Base-by-base conservation (phyloP, 2,888 invertebrate species). In the Meteorus cinctellus region DNA sequence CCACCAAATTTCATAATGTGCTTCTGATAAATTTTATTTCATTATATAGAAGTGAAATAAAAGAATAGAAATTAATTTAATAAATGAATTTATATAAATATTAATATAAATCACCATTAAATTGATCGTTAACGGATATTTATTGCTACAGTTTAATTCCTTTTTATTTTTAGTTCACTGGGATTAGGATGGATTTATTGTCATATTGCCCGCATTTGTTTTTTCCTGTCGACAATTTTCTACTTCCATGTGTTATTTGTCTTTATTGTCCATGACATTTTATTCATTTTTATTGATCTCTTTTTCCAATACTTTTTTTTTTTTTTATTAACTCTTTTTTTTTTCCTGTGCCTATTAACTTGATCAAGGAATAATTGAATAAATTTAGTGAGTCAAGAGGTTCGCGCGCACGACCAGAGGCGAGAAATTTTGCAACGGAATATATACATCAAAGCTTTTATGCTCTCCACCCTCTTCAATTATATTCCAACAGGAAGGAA, bases 401-500 rank as follows among this genome's bases (percentile, higher is more conserved):
- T 63, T 31, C 29, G 63, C 36, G 62, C n/a, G 62, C 27, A 45
- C 31, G 72, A 48, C 70, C 63, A 45, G 27, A 63, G 63, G 72
- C 63, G 72, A 63, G 62, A 63, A 62, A 72, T 14, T 19, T 36
- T 41, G 60, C 41, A 62, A 34, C 34, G 29, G 34, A 60, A 34
- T 48, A 48, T 55, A 55, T 55, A 34, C 34, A 34, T 82, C 69
- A 69, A 78, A 78, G 79, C 75, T 80, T 84, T 80, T 83, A 79
- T 83, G n/a, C 63, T 48, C 63, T 19, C n/a, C 34, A 36, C 45
- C 72, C 62, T 72, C 48, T 29, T 63, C 48, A 45, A 62, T 62
- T 81, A 80, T 77, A 82, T 81, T 80, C 78, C 72, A 75, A 81
- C 84, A 85, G 87, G 86, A 87, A 87, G 86, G 85, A 87, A 87